Percentiles rank a stretch among this genome's conserved stretches.
Evolutionary conservation across 2,113 vertebrate species (phyloP).

Genomic region (Leuciscus idus): DNA sequence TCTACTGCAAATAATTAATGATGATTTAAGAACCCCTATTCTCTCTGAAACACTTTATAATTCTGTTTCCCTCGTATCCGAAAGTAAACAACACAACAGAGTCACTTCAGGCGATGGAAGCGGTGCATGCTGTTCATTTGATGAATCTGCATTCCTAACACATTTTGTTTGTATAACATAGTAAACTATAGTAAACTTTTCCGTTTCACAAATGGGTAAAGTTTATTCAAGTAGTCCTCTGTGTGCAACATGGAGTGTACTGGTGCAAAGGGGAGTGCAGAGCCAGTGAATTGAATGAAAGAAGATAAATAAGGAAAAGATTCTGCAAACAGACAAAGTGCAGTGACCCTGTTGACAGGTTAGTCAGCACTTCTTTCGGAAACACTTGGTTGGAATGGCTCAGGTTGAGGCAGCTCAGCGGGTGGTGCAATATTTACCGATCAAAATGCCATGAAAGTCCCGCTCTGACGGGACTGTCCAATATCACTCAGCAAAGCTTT

Average conservation of each 20-base stretch:
- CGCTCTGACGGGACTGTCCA: neutral
- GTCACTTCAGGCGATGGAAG: neutral
- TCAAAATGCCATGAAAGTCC: conserved; percentile 27
- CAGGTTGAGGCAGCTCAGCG: conserved; percentile 18
- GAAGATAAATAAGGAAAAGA: conserved; percentile 53
- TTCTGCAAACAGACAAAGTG: conserved; percentile 56
- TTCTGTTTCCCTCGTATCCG: neutral
- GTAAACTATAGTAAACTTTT: conserved; percentile 43
- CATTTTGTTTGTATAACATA: conserved; percentile 1
- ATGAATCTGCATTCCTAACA: neutral
- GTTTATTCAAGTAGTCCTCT: conserved; percentile 47
- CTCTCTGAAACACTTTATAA: neutral
- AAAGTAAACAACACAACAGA: neutral
- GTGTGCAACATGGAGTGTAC: conserved; percentile 37
- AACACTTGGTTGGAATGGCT: conserved; percentile 48
- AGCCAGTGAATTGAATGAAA: conserved; percentile 29
- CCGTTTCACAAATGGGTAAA: conserved; percentile 46
- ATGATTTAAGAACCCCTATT: neutral
- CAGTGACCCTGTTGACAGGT: conserved; percentile 48
- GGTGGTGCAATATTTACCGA: conserved; percentile 46
- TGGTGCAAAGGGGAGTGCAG: conserved; percentile 33
- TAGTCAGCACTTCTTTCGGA: conserved; percentile 46
- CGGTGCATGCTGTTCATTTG: neutral
- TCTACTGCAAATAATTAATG: conserved; percentile 29
- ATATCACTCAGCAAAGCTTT: conserved; percentile 26